Evolutionary conservation across 2,113 vertebrate species (phyloP).

Genomic region (Anarrhichthys ocellatus): DNA sequence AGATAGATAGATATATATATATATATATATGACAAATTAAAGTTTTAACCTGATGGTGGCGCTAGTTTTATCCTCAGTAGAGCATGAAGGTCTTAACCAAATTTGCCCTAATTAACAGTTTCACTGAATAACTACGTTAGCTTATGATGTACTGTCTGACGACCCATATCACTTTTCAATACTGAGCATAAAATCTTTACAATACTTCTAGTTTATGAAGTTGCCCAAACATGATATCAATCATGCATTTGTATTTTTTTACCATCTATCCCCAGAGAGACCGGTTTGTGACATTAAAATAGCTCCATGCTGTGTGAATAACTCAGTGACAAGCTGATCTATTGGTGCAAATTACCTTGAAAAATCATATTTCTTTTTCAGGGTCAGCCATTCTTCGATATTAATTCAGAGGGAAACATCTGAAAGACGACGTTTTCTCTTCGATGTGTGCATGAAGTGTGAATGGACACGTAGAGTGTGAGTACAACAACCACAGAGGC

Average conservation of each 20-base stretch:
- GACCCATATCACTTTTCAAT: neutral
- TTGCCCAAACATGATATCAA: conserved; percentile 21
- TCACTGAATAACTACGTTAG: neutral
- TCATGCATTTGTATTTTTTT: conserved; percentile 43
- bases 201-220: conserved; percentile 19
- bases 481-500: conserved; percentile 43
- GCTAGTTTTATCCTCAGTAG: neutral
- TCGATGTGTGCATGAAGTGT: conserved; percentile 43
- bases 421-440: neutral
- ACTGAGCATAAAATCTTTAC: conserved; percentile 12
- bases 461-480: conserved; percentile 62
- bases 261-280: conserved; percentile 53
- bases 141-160: neutral
- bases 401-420: neutral
- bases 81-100: neutral
- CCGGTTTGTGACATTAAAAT: conserved; percentile 55
- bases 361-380: neutral
- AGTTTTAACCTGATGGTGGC: neutral
- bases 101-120: neutral
- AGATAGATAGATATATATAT: no score
- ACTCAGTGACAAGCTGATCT: conserved; percentile 63
- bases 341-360: conserved; percentile 49
- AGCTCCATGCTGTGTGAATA: conserved; percentile 53
- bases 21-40: neutral
- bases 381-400: neutral